A percentile compares a stretch with the other conserved stretches of the same genome.
Conservation (phyloP, 1,140 invertebrate species). For the Danaus melanippus region DNA sequence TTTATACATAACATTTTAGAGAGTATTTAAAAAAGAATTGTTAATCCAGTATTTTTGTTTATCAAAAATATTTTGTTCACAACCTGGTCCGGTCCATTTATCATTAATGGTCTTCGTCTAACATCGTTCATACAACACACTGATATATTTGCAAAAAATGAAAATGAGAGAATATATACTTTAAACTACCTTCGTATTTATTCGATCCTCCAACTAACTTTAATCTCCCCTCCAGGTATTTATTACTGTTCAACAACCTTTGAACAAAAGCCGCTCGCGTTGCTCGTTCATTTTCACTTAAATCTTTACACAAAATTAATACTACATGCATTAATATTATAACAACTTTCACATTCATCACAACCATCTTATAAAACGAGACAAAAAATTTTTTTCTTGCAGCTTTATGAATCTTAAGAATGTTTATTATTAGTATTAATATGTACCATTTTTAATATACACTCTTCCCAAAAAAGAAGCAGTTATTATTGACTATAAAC, state of each 20-base stretch:
- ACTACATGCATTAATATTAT: constrained; percentile 15
- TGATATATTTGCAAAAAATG: not conserved
- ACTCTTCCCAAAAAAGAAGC: too few species aligned
- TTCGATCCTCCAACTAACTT: constrained; percentile 78
- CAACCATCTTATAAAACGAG: not conserved
- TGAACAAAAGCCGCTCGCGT: constrained; percentile 50
- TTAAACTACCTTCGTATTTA: constrained; percentile 77
- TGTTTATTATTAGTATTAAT: not conserved
- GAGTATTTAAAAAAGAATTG: not conserved
- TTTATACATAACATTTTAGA: not conserved
- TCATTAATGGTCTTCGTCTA: not conserved
- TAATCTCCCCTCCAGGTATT: constrained; percentile 80
- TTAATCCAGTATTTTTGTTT: not conserved
- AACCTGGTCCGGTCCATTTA: too few species aligned
- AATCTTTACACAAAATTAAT: constrained; percentile 32
- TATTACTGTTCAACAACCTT: constrained; percentile 73
- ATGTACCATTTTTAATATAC: too few species aligned
- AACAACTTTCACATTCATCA: constrained; percentile 12
- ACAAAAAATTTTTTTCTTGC: not conserved
- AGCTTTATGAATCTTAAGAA: not conserved
- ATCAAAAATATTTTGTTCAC: not conserved
- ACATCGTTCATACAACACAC: not conserved
- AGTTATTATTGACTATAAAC: not conserved
- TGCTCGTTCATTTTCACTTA: constrained; percentile 42
- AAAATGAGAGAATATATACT: constrained; percentile 1